Conservation (phyloP, 1,140 invertebrate species). For the Pemphigus obesinymphae region DNA sequence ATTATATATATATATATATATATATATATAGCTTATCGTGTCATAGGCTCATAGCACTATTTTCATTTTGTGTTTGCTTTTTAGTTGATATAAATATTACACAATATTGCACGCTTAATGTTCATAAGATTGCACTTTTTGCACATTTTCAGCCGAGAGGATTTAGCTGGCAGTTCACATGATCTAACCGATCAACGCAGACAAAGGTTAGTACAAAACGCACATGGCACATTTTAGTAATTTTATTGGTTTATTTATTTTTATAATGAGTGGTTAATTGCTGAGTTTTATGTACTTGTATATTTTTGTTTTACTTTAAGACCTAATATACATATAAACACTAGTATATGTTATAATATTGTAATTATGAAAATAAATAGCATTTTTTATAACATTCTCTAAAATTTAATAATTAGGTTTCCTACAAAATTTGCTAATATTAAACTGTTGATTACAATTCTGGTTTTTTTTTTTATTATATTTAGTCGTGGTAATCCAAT, state of each 20-base stretch:
- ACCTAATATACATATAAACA: too few relatives aligned
- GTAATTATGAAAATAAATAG: too few relatives aligned
- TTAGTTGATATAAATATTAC: not conserved
- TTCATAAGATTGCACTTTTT: conserved; percentile 32
- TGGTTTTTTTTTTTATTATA: not conserved
- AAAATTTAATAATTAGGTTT: too few relatives aligned
- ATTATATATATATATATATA: not conserved
- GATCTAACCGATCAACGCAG: conserved; percentile 27
- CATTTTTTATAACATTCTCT: too few relatives aligned
- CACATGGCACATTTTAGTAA: not conserved
- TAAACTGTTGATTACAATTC: not conserved
- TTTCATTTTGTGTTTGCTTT: conserved; percentile 6
- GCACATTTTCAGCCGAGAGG: conserved; percentile 37
- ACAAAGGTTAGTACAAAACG: conserved; percentile 18
- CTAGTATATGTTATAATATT: too few relatives aligned
- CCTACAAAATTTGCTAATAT: too few relatives aligned
- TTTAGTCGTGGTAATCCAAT: conserved; percentile 77
- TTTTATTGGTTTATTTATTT: not conserved
- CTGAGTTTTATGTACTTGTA: too few relatives aligned
- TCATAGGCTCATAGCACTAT: not conserved
- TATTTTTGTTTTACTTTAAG: too few relatives aligned
- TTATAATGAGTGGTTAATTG: not conserved
- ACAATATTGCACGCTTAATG: conserved; percentile 14
- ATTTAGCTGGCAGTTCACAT: conserved; percentile 29
- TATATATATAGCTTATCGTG: conserved; percentile 14